Evolutionary conservation across 2,797 vertebrate genomes (phyloP), one percentile per base, ranked within the genome.

Genomic region (Hylomyscus alleni): DNA sequence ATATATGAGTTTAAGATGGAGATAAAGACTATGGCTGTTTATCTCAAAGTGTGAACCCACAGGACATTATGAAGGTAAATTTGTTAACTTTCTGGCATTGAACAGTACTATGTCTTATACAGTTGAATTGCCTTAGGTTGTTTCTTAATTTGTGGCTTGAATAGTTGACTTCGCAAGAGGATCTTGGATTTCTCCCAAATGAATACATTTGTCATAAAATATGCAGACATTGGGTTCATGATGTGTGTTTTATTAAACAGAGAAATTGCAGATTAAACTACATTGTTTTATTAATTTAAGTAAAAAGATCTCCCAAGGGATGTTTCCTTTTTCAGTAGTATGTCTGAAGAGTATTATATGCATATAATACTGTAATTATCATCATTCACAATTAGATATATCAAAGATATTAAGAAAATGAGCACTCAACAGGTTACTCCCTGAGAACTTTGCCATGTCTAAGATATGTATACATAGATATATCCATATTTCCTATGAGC

Each of bases 241-340:
- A 93, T 91, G 44, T 82, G 34, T 67, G 5, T 2, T 20, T 86
- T 47, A 17, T 80, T 12, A 4, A 85, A 82, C 29, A 12, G 52
- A 95, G 44, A 44, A 95, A 31, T 17, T 89, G 14, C 58, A 78
- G 40, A 56, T 65, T 90, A 29, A 50, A 88, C 52, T 62, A 44
- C 58, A 72, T 67, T 94, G 89, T 89, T 75, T 44, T 44, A 44
- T 60, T 73, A 82, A 62, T 87, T 44, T 93, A 69, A 94, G 24
- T 26, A 54, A 4, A 6, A 72, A 9, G 11, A 34, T 72, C 19
- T 72, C 8, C 52, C 3, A 69, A 73, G 40, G 40, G 40, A 10
- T 47, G 40, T n/a, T 50, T 76, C 37, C 12, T 24, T 0, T 50
- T 52, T 54, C 2, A 54, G 31, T 19, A 20, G 12, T 87, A 44